These are phyloP conservation scores for Bombyx huttoni DNA, from an alignment of 2,888 invertebrate genomes.

Conservation along the genomic window DNA sequence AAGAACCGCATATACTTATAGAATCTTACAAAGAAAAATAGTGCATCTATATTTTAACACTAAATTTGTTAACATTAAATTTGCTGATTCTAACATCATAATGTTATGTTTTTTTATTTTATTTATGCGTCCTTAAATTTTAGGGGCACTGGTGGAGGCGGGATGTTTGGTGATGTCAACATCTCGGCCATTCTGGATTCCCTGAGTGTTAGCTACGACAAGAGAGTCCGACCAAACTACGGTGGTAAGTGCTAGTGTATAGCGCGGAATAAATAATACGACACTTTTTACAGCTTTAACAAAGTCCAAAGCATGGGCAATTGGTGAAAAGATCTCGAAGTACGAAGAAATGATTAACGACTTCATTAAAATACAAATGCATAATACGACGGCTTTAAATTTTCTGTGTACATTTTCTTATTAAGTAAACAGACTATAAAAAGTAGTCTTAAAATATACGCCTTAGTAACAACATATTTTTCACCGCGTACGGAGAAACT, in stretches of 20 bases:
- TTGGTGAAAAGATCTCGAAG: not conserved
- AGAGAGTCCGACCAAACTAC: constrained; percentile 98
- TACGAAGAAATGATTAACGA: not conserved
- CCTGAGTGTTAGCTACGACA: constrained; percentile 96
- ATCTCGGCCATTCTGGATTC: constrained; percentile 95
- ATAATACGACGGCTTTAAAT: not conserved
- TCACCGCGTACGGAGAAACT: not conserved
- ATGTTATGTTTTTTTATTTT: not conserved
- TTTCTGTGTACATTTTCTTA: not conserved
- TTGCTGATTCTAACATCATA: not conserved
- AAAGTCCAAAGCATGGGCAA: not conserved
- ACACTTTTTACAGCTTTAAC: not conserved
- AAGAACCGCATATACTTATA: too few relatives aligned
- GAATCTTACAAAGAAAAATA: too few relatives aligned
- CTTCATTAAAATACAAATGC: not conserved
- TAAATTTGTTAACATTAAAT: too few relatives aligned
- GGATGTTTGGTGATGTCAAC: constrained; percentile 92
- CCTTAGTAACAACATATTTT: not conserved
- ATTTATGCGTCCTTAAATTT: constrained; percentile 17
- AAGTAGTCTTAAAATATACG: not conserved
- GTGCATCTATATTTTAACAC: too few relatives aligned
- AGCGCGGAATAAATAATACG: not conserved
- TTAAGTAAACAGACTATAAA: not conserved
- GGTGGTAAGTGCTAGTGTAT: constrained; percentile 81
- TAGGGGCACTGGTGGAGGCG: constrained; percentile 78